Evolutionary conservation across 2,797 vertebrate species (phyloP).

Genomic region (Hydrocynus forskahlii): DNA sequence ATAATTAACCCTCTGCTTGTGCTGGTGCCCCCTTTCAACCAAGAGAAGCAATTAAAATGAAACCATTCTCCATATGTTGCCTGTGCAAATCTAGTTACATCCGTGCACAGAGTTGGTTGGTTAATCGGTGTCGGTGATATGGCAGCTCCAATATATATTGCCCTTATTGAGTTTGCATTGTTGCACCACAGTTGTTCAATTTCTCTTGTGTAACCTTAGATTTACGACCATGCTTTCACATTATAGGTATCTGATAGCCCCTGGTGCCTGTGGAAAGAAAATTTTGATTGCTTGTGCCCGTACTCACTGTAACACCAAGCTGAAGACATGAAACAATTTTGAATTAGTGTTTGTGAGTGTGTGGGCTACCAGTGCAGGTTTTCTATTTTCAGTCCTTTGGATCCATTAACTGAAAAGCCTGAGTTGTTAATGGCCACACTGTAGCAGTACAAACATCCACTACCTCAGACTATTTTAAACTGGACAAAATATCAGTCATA

Average conservation of each 20-base stretch:
- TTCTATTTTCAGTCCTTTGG: constrained; percentile 13
- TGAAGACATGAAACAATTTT: constrained; percentile 3
- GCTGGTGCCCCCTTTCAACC: constrained; percentile 15
- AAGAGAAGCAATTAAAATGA: constrained; percentile 18
- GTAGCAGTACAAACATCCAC: not conserved
- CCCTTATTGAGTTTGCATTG: constrained; percentile 20
- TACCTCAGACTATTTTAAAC: constrained; percentile 22
- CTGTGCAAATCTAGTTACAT: not conserved
- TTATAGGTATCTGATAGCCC: constrained; percentile 60
- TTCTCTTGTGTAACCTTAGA: constrained; percentile 45
- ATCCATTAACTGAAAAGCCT: constrained; percentile 22
- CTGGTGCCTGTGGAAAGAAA: constrained; percentile 41
- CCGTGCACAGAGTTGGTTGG: not conserved
- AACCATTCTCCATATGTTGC: constrained; percentile 16
- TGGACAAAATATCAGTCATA: not conserved
- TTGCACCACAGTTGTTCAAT: constrained; percentile 16
- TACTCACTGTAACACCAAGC: constrained; percentile 8
- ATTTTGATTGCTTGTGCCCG: constrained; percentile 15
- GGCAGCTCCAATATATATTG: constrained; percentile 12
- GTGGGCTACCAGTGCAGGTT: not conserved
- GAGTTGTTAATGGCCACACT: constrained; percentile 13
- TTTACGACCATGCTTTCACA: constrained; percentile 60
- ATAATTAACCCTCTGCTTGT: constrained; percentile 14
- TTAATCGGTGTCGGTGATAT: constrained; percentile 17
- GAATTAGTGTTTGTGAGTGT: constrained; percentile 7